These are phyloP conservation scores for Hemichromis elongatus DNA, from an alignment of 2,113 vertebrate genomes.

Conservation along the genomic window DNA sequence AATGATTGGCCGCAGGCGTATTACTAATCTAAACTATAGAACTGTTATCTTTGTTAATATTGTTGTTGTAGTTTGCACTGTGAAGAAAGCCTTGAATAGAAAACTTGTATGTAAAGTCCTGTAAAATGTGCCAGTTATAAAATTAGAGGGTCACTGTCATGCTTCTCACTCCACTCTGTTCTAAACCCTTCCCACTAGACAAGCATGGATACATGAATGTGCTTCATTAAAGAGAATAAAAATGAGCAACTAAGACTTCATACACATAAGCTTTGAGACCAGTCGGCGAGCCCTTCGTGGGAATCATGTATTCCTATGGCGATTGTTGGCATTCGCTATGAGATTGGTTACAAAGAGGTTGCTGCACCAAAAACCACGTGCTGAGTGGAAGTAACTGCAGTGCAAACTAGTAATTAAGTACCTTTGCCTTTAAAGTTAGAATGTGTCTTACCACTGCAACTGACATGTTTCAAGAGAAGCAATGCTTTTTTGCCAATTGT, in stretches of 20 bases:
- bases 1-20: not conserved
- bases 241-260: not conserved
- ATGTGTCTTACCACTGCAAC: not conserved
- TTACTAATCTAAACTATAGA: not conserved
- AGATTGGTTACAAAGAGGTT: not conserved
- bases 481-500: not conserved
- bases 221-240: not conserved
- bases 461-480: not conserved
- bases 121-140: not conserved
- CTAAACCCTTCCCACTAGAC: fast-evolving
- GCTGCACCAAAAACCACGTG: not conserved
- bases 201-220: not conserved
- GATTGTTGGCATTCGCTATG: not conserved
- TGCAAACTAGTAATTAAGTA: not conserved
- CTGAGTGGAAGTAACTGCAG: not conserved
- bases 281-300: fast-evolving
- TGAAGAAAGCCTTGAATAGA: not conserved
- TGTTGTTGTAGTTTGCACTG: not conserved
- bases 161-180: not conserved
- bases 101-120: not conserved
- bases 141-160: not conserved
- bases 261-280: not conserved
- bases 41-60: not conserved
- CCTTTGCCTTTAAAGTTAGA: not conserved
- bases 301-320: not conserved